phyloP scores from a whole-genome alignment of 2,113 vertebrate genomes.

The Apteryx owenii region DNA sequence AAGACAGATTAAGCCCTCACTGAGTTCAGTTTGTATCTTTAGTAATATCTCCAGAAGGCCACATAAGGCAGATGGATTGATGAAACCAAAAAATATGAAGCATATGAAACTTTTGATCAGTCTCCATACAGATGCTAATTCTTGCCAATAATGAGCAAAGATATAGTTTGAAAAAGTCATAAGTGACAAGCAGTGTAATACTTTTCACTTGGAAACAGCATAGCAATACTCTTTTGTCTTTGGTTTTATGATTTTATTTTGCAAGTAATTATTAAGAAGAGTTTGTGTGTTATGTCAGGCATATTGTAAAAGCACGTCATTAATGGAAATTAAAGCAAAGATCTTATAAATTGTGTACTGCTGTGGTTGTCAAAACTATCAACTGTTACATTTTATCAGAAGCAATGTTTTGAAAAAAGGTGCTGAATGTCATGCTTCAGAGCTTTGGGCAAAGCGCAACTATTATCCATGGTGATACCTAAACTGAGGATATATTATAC shows the following conservation, averaged over 20 bases:
- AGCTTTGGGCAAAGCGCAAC: not conserved
- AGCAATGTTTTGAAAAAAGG: rapidly evolving
- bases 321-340: not conserved
- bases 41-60: not conserved
- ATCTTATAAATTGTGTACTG: not conserved
- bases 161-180: not conserved
- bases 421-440: not conserved
- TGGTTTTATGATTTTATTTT: not conserved
- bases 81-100: not conserved
- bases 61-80: not conserved
- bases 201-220: not conserved
- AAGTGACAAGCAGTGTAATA: not conserved
- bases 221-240: not conserved
- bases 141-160: not conserved
- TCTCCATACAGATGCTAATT: not conserved
- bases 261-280: not conserved
- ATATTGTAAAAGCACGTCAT: rapidly evolving
- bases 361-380: not conserved
- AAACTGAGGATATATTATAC: not conserved
- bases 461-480: rapidly evolving
- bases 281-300: not conserved
- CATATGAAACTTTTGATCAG: not conserved
- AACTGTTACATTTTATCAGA: not conserved
- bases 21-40: not conserved
- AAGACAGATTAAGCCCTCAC: not conserved